Percentiles rank a stretch among this genome's conserved stretches.
Conservation (phyloP, 2,888 invertebrate genomes). For the Drosophila rellima region DNA sequence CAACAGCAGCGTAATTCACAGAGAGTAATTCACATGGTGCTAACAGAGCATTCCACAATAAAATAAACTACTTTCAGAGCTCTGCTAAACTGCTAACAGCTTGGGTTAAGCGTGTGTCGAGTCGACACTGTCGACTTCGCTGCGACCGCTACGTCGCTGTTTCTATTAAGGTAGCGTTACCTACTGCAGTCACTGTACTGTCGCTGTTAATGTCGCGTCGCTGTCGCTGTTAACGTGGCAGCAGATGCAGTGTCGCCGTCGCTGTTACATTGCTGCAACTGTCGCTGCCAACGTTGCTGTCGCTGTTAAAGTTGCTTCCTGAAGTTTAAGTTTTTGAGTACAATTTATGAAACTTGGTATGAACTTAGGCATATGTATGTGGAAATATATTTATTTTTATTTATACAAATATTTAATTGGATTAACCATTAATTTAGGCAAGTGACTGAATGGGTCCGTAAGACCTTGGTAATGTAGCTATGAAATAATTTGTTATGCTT, state of each 20-base stretch:
- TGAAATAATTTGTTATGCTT: slow-evolving; percentile 21
- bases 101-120: background rate
- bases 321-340: no score
- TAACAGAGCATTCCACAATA: background rate
- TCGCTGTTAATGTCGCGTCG: background rate
- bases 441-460: slow-evolving; percentile 6
- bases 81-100: background rate
- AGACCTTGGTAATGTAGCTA: slow-evolving; percentile 11
- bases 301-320: background rate
- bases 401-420: no score
- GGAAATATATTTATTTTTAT: no score
- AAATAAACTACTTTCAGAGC: background rate
- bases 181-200: background rate
- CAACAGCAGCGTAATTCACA: background rate
- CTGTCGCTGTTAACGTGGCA: background rate
- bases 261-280: background rate
- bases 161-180: background rate
- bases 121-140: no score
- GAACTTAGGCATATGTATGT: no score
- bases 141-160: background rate
- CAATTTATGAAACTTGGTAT: no score
- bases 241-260: background rate
- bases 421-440: no score
- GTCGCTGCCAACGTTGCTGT: background rate
- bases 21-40: background rate